phyloP scores from a whole-genome alignment of 2,888 invertebrate genomes.

The Andrena chrysosceles region DNA sequence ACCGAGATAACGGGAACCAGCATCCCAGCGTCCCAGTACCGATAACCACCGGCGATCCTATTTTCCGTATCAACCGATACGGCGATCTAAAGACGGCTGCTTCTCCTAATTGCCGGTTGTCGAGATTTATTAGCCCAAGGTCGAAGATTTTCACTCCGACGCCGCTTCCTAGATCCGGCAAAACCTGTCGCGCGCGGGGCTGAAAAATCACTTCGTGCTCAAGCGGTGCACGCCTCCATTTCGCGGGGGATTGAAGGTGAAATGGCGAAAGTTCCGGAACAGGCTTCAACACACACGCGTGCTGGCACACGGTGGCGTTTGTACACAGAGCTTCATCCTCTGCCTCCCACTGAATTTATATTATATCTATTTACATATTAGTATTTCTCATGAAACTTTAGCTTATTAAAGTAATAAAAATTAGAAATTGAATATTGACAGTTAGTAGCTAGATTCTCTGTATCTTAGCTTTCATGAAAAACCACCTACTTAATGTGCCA shows the following conservation, averaged over 20 bases:
- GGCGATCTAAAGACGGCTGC: background rate
- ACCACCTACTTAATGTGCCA: too few relatives aligned
- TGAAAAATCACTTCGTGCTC: conserved; percentile 21
- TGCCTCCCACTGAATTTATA: too few relatives aligned
- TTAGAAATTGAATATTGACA: too few relatives aligned
- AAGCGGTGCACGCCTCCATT: conserved; percentile 48
- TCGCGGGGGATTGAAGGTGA: conserved; percentile 58
- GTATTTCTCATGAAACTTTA: too few relatives aligned
- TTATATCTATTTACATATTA: too few relatives aligned
- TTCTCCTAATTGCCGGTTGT: conserved; percentile 45
- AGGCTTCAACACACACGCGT: background rate
- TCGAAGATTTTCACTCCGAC: conserved; percentile 51
- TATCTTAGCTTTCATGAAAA: too few relatives aligned
- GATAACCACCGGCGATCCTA: conserved; percentile 9
- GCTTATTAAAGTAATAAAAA: too few relatives aligned
- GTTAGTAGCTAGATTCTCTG: too few relatives aligned
- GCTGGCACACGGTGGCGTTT: too few relatives aligned
- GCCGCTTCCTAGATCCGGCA: conserved; percentile 47
- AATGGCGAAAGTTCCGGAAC: conserved; percentile 63
- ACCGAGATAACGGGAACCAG: conserved; percentile 2
- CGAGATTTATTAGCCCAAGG: conserved; percentile 49
- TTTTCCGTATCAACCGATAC: conserved; percentile 23
- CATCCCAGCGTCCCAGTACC: background rate
- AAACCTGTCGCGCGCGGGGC: conserved; percentile 41
- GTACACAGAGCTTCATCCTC: too few relatives aligned